Evolutionary conservation across 1,140 invertebrate genomes (phyloP).

Genomic region (Augochlora pura): DNA sequence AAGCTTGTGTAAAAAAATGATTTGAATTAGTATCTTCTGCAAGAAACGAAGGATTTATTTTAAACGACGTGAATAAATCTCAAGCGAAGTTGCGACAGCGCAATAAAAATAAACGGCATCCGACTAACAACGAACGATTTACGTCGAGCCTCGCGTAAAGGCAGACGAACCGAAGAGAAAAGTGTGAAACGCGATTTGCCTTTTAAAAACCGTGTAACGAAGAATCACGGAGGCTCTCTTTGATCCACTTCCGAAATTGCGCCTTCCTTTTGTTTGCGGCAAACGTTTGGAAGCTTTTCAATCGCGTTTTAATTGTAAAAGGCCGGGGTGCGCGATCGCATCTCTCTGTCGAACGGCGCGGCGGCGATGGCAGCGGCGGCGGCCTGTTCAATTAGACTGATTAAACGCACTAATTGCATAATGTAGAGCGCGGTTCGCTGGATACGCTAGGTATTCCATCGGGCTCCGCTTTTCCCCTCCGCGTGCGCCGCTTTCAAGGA

Average conservation of each 20-base stretch:
- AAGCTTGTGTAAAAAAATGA: too few species aligned
- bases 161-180: too few species aligned
- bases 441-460: not conserved
- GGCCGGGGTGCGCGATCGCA: not conserved
- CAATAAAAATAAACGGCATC: too few species aligned
- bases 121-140: too few species aligned
- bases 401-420: constrained; percentile 30
- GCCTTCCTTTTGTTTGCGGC: not conserved
- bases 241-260: not conserved
- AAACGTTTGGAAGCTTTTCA: not conserved
- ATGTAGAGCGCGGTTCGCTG: not conserved
- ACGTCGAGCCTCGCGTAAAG: too few species aligned
- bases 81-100: too few species aligned
- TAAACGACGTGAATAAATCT: too few species aligned
- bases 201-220: too few species aligned
- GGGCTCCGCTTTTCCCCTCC: constrained; percentile 16
- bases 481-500: constrained; percentile 52
- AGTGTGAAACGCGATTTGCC: too few species aligned
- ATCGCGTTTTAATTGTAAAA: not conserved
- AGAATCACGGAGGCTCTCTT: not conserved
- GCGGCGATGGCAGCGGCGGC: too few species aligned
- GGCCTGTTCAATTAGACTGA: constrained; percentile 13
- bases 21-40: too few species aligned
- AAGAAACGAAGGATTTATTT: too few species aligned
- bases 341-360: not conserved